Evolutionary conservation across 2,113 vertebrate species (phyloP).

Genomic region (Rhodinocichla rosea): DNA sequence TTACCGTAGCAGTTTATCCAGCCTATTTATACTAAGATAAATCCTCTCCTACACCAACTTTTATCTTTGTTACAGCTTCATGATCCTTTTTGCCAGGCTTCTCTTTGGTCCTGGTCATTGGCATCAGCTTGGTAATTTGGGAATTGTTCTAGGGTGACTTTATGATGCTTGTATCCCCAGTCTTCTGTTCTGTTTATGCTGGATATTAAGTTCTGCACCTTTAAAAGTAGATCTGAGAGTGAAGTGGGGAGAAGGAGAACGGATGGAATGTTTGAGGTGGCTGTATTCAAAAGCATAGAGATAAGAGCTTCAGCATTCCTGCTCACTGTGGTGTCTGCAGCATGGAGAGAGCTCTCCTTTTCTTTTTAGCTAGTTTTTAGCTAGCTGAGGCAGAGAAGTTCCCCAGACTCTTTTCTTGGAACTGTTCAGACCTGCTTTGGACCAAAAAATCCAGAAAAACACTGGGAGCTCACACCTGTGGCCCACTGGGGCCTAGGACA

Average conservation of each 20-base stretch:
- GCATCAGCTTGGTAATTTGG: neutral
- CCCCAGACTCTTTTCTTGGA: neutral
- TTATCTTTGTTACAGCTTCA: neutral
- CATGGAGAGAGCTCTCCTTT: neutral
- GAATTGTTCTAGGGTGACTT: neutral
- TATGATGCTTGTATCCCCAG: neutral
- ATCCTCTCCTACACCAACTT: fast-evolving
- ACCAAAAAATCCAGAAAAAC: neutral
- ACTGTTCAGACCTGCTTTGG: neutral
- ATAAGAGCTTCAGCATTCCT: neutral
- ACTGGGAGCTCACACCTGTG: neutral
- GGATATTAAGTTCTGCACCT: neutral
- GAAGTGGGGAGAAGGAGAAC: neutral
- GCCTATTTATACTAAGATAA: neutral
- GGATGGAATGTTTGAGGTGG: neutral
- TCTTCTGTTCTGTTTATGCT: neutral
- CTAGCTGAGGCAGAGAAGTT: neutral
- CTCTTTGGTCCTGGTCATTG: neutral
- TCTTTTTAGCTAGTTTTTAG: neutral
- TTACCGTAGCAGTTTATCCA: neutral
- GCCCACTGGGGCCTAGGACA: fast-evolving
- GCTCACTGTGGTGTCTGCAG: neutral
- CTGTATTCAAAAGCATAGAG: neutral
- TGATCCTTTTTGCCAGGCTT: neutral
- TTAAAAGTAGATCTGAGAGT: neutral